Percentiles rank a stretch among this genome's conserved stretches.
These are phyloP conservation scores for Chymomyza fuscimana DNA, from an alignment of 2,888 invertebrate species.

Conservation along the genomic window DNA sequence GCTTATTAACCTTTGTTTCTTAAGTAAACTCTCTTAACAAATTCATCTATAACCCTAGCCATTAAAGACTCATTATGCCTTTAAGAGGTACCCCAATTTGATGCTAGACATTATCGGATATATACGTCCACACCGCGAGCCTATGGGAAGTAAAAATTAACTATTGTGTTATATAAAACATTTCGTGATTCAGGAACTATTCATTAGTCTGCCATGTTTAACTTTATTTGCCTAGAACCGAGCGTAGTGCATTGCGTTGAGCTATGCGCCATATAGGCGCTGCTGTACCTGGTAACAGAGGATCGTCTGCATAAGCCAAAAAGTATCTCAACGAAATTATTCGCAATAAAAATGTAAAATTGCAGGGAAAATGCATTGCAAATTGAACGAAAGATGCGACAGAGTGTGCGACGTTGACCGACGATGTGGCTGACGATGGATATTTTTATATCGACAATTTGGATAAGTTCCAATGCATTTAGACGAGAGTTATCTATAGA, in stretches of 20 bases:
- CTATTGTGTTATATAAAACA: constrained; percentile 33
- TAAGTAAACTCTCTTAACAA: no score
- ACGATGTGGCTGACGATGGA: constrained; percentile 63
- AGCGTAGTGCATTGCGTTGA: constrained; percentile 13
- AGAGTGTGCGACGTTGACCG: constrained; percentile 58
- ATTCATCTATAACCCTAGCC: no score
- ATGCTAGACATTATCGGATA: no score
- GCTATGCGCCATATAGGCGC: constrained; percentile 24
- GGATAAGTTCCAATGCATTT: constrained; percentile 79
- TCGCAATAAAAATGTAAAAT: constrained; percentile 4
- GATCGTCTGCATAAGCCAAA: neutral
- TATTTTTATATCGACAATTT: constrained; percentile 79
- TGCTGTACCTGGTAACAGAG: constrained; percentile 36
- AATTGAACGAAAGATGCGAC: constrained; percentile 28
- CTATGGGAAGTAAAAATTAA: neutral
- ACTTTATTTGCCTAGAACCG: constrained; percentile 38
- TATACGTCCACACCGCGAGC: no score
- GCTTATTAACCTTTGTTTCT: no score
- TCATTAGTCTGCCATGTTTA: constrained; percentile 64
- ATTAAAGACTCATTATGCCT: no score
- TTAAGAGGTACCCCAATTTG: no score
- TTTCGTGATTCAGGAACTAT: constrained; percentile 67
- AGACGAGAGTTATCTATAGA: constrained; percentile 74
- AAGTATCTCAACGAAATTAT: constrained; percentile 1
- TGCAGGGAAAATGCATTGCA: constrained; percentile 8